Evolutionary conservation across 1,140 invertebrate species (phyloP).

Genomic region (Pseudomyrmex gracilis): DNA sequence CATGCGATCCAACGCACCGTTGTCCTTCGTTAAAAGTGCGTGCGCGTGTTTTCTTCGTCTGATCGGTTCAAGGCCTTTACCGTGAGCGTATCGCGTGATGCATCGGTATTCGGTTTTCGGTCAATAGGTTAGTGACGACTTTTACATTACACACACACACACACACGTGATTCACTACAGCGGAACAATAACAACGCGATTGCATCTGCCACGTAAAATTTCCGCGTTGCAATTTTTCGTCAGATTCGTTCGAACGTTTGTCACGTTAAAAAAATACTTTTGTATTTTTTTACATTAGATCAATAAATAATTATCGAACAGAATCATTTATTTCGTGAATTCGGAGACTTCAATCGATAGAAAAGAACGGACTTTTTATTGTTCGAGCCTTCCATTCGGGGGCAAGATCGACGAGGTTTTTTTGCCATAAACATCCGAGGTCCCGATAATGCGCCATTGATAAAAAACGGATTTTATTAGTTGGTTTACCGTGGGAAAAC

Average conservation of each 20-base stretch:
- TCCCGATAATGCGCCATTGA: constrained; percentile 63
- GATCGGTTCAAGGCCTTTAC: constrained; percentile 60
- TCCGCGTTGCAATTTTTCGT: neutral
- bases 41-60: constrained; percentile 43
- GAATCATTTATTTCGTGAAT: too few species aligned
- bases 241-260: neutral
- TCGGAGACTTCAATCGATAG: too few species aligned
- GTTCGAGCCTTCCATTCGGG: neutral
- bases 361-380: neutral
- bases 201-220: neutral
- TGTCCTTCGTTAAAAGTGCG: constrained; percentile 62
- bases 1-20: constrained; percentile 66
- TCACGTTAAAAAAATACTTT: neutral
- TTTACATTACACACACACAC: too few species aligned
- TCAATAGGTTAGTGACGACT: constrained; percentile 54
- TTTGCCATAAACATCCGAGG: constrained; percentile 27
- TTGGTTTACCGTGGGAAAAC: constrained; percentile 30
- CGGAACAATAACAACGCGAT: neutral
- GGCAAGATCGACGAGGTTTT: too few species aligned
- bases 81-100: constrained; percentile 54
- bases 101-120: constrained; percentile 58
- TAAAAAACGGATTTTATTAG: constrained; percentile 65
- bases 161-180: constrained; percentile 41
- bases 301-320: neutral
- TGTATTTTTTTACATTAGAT: neutral